phyloP scores from a whole-genome alignment of 2,797 vertebrate species.

The Sebastiscus tertius region DNA sequence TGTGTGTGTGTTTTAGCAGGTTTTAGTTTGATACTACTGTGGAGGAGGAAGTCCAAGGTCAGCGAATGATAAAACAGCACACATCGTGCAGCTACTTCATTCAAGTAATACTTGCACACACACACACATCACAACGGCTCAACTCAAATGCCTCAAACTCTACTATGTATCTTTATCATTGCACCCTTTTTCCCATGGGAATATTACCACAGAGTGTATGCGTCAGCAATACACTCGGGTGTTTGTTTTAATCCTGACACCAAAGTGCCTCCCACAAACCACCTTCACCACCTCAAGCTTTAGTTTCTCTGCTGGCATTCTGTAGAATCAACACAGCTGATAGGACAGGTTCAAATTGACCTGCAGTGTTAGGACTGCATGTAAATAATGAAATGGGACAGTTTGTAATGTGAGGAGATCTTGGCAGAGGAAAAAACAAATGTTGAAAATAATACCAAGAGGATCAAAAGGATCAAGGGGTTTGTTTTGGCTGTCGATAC shows the following conservation, averaged over 20 bases:
- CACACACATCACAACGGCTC: not conserved
- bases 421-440: slow-evolving; percentile 53
- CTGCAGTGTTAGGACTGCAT: slow-evolving; percentile 3
- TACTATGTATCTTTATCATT: not conserved
- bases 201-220: not conserved
- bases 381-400: slow-evolving; percentile 57
- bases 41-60: slow-evolving; percentile 63
- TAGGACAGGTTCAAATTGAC: not conserved
- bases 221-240: not conserved
- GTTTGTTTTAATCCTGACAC: not conserved
- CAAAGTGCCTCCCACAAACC: not conserved
- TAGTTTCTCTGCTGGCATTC: not conserved
- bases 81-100: not conserved
- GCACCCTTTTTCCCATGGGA: not conserved
- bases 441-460: slow-evolving; percentile 48
- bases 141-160: not conserved
- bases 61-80: slow-evolving; percentile 13
- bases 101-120: not conserved
- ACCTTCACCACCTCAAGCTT: not conserved
- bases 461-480: slow-evolving; percentile 45
- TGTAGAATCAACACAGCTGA: slow-evolving; percentile 6
- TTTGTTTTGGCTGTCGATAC: slow-evolving; percentile 24
- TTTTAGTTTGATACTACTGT: slow-evolving; percentile 9
- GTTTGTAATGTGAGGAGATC: slow-evolving; percentile 55
- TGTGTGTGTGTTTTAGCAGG: not conserved